Base-by-base conservation (phyloP, 2,888 invertebrate species). In the Idaea aversata region DNA sequence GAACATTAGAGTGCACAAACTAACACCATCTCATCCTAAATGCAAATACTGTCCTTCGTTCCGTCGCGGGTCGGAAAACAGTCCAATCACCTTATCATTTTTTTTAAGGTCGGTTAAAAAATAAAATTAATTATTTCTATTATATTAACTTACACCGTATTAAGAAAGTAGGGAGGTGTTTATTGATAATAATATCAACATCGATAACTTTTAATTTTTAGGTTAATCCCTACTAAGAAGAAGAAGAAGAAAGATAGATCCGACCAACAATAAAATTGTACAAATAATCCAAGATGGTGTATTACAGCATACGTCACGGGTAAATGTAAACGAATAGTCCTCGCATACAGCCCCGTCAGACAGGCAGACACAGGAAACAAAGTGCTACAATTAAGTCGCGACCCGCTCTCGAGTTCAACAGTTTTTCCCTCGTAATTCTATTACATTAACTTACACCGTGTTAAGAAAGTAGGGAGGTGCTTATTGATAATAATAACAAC, bases 341-440 rank as follows among this genome's bases (percentile, higher is more conserved):
- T 7, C 47, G 67, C 34, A 60, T 64, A 65, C 58, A 59, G 38
- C 47, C 72, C 69, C 63, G 73, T 72, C 76, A 77, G 80, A 79
- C 77, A 76, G 80, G 75, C 71, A 80, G 80, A 83, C 81, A 75
- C 72, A 77, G 75, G 74, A 83, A 88, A 91, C 90, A 90, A 91
- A 92, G 81, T 88, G 89, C 83, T 84, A 88, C 91, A 91, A 92
- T 92, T 92, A 92, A 90, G 83, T 79, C 82, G 85, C 84, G 88
- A 87, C 88, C 85, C 86, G 88, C 84, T 82, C 83, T 80, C 76
- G 82, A 90, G 91, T 91, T 92, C 90, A 91, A 91, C 90, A 90
- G 91, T 91, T 93, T 93, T 92, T 91, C 90, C 86, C 87, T 87
- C 88, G 90, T 93, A 92, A 93, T 92, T 92, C 89, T 91, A 91